A percentile compares a stretch with the other conserved stretches of the same genome.
Evolutionary conservation across 2,113 vertebrate species (phyloP).

Genomic region (Sylvicapra grimmia): DNA sequence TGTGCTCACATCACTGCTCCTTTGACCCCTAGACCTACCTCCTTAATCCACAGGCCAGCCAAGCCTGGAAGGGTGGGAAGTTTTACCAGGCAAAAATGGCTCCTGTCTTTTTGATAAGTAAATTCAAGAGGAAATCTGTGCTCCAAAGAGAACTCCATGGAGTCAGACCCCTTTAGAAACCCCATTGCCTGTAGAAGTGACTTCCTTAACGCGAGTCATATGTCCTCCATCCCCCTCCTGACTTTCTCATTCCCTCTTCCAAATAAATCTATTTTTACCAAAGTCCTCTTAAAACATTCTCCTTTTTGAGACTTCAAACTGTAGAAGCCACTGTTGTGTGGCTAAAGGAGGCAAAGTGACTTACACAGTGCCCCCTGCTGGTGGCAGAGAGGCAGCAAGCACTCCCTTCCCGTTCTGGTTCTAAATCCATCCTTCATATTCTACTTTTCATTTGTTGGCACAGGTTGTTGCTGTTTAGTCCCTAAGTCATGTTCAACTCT

Average conservation of each 20-base stretch:
- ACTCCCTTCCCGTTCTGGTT: neutral
- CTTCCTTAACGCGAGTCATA: neutral
- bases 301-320: neutral
- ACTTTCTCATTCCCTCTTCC: neutral
- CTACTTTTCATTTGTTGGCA: neutral
- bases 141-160: neutral
- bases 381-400: neutral
- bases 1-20: neutral
- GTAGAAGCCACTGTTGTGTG: neutral
- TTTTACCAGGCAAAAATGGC: neutral
- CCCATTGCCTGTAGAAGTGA: rapidly evolving
- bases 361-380: rapidly evolving
- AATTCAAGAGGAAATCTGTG: neutral
- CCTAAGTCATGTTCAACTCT: neutral
- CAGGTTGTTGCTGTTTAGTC: neutral
- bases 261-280: neutral
- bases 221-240: neutral
- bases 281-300: neutral
- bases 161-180: neutral
- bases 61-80: neutral
- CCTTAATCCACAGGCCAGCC: neutral
- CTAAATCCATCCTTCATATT: neutral
- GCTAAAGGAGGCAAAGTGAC: neutral
- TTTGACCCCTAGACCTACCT: neutral
- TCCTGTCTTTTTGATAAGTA: neutral